phyloP scores from a whole-genome alignment of 2,888 invertebrate genomes.

The Allacma fusca region DNA sequence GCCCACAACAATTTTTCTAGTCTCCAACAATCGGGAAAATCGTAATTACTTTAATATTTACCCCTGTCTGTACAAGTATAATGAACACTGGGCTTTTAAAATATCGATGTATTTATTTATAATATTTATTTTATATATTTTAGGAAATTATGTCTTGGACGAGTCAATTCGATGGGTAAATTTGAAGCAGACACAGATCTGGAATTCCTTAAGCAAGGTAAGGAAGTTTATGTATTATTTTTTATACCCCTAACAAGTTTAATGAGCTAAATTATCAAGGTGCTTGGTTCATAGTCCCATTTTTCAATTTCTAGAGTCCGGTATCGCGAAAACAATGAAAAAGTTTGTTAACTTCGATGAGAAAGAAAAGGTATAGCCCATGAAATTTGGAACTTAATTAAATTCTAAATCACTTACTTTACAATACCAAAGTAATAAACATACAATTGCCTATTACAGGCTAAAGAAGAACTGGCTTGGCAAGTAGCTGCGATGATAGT shows the following conservation, averaged over 20 bases:
- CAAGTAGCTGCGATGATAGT: constrained; percentile 97
- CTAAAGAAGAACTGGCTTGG: constrained; percentile 96
- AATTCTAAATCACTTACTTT: too few relatives aligned
- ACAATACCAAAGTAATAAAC: neutral
- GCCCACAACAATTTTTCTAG: constrained; percentile 39
- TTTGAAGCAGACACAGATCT: constrained; percentile 89
- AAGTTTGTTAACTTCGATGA: constrained; percentile 81
- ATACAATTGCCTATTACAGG: constrained; percentile 63
- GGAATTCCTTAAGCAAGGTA: constrained; percentile 64
- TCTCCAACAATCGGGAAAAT: constrained; percentile 39
- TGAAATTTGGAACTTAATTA: too few relatives aligned
- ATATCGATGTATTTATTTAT: too few relatives aligned
- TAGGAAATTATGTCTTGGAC: constrained; percentile 82
- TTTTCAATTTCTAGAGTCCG: constrained; percentile 64
- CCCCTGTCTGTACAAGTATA: too few relatives aligned
- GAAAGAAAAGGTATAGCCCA: constrained; percentile 74
- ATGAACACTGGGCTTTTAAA: too few relatives aligned
- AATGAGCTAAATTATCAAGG: neutral
- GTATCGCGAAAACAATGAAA: constrained; percentile 73
- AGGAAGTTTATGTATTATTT: neutral
- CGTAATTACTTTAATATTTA: constrained; percentile 24
- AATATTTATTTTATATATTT: constrained; percentile 55
- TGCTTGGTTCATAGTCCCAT: neutral
- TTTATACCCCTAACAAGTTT: neutral
- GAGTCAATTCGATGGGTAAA: constrained; percentile 86